phyloP scores from a whole-genome alignment of 2,888 invertebrate genomes.

The Sicus ferrugineus region DNA sequence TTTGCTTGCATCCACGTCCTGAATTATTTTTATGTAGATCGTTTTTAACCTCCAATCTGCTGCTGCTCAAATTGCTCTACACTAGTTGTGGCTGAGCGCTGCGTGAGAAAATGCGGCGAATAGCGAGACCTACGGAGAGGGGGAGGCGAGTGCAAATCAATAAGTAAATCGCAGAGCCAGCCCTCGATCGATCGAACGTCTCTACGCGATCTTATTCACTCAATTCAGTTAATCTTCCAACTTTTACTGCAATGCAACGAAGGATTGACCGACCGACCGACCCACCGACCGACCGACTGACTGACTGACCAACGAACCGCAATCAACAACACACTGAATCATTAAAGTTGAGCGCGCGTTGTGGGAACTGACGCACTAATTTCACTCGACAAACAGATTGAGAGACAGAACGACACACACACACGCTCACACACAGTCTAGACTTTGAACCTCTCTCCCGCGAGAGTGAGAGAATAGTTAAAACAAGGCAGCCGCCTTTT shows the following conservation, averaged over 20 bases:
- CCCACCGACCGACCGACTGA: background rate
- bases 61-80: slow-evolving; percentile 11
- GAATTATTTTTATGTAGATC: too few relatives aligned
- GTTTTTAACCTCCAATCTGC: too few relatives aligned
- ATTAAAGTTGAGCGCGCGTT: too few relatives aligned
- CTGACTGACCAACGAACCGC: background rate
- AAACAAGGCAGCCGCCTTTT: background rate
- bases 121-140: slow-evolving; percentile 19
- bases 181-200: background rate
- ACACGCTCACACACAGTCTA: too few relatives aligned
- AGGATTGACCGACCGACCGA: background rate
- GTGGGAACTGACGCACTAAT: background rate
- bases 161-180: background rate
- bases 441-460: background rate
- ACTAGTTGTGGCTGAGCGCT: slow-evolving; percentile 33
- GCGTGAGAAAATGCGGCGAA: slow-evolving; percentile 20
- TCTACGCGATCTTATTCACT: background rate
- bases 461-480: slow-evolving; percentile 1
- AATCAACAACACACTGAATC: background rate
- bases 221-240: background rate
- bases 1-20: too few relatives aligned
- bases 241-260: background rate
- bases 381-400: background rate
- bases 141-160: background rate
- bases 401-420: background rate